Percentiles rank a stretch among this genome's conserved stretches.
Evolutionary conservation across 2,888 invertebrate genomes (phyloP).

Genomic region (Morpho deidamia): DNA sequence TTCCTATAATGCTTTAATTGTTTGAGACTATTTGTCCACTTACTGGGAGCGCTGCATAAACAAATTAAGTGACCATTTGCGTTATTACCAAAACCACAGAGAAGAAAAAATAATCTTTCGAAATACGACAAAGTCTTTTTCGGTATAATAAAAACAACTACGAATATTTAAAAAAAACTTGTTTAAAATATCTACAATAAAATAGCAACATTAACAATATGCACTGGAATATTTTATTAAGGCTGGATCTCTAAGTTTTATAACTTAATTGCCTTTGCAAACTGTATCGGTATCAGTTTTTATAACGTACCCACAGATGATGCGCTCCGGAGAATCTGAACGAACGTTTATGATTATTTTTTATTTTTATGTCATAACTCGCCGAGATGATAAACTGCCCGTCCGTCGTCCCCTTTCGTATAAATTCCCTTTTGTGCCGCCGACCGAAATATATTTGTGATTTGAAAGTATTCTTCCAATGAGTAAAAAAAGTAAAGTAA

Average conservation of each 20-base stretch:
- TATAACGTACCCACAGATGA: conserved; percentile 49
- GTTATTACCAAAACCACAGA: no score
- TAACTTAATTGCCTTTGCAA: conserved; percentile 72
- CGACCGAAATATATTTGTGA: conserved; percentile 8
- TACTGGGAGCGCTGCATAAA: no score
- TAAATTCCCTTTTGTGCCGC: conserved; percentile 26
- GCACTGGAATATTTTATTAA: conserved; percentile 69
- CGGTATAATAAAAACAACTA: no score
- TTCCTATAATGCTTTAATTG: no score
- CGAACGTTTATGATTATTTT: conserved; percentile 42
- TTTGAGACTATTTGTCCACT: no score
- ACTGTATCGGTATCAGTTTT: conserved; percentile 70
- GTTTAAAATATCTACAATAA: no score
- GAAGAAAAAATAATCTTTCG: no score
- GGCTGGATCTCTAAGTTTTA: conserved; percentile 65
- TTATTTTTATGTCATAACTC: conserved; percentile 61
- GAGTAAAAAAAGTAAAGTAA: no score
- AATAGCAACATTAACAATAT: conserved; percentile 46
- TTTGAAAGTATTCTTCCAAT: neutral
- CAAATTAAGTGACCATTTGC: no score
- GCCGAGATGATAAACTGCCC: conserved; percentile 47
- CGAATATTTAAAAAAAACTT: no score
- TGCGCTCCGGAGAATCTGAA: conserved; percentile 47
- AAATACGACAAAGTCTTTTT: no score
- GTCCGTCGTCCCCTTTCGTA: conserved; percentile 40